A percentile compares a stretch with the other conserved stretches of the same genome.
These are phyloP conservation scores for Heliconius charithonia DNA, from an alignment of 2,888 invertebrate species.

Conservation along the genomic window DNA sequence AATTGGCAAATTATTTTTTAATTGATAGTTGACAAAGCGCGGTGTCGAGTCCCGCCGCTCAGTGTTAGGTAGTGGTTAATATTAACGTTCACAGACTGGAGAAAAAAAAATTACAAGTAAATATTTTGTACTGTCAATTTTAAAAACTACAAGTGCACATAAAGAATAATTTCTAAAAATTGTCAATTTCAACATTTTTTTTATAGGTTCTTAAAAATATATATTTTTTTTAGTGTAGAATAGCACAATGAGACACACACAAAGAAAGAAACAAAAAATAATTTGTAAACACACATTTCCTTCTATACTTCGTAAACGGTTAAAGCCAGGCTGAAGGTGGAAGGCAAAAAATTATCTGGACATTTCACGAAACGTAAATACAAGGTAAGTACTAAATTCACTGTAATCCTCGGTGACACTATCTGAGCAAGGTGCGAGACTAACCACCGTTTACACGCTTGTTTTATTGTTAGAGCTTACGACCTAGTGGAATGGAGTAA, in stretches of 20 bases:
- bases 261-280: neutral
- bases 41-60: too few relatives aligned
- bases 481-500: neutral
- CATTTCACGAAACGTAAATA: conserved; percentile 31
- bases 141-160: too few relatives aligned
- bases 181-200: too few relatives aligned
- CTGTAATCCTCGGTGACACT: conserved; percentile 34
- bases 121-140: too few relatives aligned
- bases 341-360: conserved; percentile 40
- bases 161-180: too few relatives aligned
- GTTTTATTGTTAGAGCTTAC: conserved; percentile 1
- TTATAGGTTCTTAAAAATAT: too few relatives aligned
- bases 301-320: neutral
- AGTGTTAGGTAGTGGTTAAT: too few relatives aligned
- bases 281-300: neutral
- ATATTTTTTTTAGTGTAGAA: neutral
- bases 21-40: too few relatives aligned
- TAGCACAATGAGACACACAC: neutral
- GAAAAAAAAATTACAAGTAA: too few relatives aligned
- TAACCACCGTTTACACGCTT: conserved; percentile 12
- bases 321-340: neutral
- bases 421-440: conserved; percentile 34
- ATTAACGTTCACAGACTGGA: too few relatives aligned
- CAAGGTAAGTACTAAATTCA: conserved; percentile 34
- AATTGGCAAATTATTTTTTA: too few relatives aligned